Conservation (phyloP, 2,888 invertebrate species). For the Pristionchus arcanus region DNA sequence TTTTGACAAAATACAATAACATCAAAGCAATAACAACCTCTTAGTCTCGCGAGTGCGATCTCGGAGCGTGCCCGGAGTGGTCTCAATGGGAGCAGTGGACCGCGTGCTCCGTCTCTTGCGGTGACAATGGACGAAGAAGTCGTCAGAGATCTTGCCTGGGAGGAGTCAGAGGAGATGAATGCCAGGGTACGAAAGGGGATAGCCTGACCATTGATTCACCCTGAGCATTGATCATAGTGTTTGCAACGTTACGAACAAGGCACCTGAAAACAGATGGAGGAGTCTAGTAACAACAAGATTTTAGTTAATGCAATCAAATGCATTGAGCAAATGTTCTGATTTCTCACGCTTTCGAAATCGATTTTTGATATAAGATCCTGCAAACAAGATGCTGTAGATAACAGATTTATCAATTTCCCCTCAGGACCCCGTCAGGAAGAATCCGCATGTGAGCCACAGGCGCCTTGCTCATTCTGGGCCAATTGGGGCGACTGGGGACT, state of each 20-base stretch:
- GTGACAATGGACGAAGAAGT: constrained; percentile 65
- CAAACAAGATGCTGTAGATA: background rate
- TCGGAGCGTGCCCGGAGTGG: constrained; percentile 74
- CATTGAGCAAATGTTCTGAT: too few species aligned
- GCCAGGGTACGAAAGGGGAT: constrained; percentile 59
- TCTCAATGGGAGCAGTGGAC: constrained; percentile 72
- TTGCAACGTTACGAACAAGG: too few species aligned
- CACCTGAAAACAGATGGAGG: too few species aligned
- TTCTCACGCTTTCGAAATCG: too few species aligned
- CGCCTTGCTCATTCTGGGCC: constrained; percentile 72
- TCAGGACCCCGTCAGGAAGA: constrained; percentile 67
- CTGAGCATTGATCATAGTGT: too few species aligned
- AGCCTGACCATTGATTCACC: background rate
- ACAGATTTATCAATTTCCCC: background rate
- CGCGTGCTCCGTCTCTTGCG: constrained; percentile 71
- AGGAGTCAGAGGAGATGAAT: constrained; percentile 68
- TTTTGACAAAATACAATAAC: too few species aligned
- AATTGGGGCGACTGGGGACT: constrained; percentile 72
- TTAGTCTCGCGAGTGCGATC: constrained; percentile 66
- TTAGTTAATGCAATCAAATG: too few species aligned
- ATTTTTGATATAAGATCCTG: too few species aligned
- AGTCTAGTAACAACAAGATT: too few species aligned
- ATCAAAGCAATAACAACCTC: background rate
- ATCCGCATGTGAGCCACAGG: constrained; percentile 42
- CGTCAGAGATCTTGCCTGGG: constrained; percentile 71